Evolutionary conservation across 2,113 vertebrate species (phyloP).

Genomic region (Peromyscus leucopus): DNA sequence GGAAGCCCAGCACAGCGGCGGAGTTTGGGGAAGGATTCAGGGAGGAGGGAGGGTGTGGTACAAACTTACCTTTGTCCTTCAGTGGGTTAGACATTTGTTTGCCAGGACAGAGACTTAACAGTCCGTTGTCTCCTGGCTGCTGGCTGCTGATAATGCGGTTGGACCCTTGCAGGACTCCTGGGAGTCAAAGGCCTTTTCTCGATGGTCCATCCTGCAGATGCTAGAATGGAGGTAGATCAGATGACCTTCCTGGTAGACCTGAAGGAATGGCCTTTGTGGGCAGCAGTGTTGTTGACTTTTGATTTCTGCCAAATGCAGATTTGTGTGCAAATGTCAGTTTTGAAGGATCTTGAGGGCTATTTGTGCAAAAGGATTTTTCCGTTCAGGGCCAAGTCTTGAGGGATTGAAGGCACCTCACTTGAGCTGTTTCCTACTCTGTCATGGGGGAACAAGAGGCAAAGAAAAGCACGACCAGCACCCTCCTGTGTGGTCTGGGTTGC

Average conservation of each 20-base stretch:
- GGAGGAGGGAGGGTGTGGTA: not conserved
- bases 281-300: not conserved
- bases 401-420: not conserved
- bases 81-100: constrained; percentile 47
- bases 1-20: not conserved
- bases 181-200: not conserved
- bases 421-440: not conserved
- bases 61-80: not conserved
- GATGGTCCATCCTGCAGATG: not conserved
- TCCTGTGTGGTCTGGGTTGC: not conserved
- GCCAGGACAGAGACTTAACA: not conserved
- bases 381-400: not conserved
- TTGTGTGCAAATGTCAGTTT: not conserved
- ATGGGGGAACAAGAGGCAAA: not conserved
- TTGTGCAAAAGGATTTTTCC: not conserved
- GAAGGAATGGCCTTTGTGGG: not conserved
- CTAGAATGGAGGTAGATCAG: not conserved
- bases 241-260: not conserved
- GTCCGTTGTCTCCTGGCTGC: not conserved
- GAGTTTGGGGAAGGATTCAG: not conserved
- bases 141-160: not conserved
- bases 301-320: constrained; percentile 30
- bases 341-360: constrained; percentile 5
- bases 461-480: not conserved
- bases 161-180: not conserved